Base-by-base conservation (phyloP, 2,113 vertebrate species). In the Guaruba guarouba region DNA sequence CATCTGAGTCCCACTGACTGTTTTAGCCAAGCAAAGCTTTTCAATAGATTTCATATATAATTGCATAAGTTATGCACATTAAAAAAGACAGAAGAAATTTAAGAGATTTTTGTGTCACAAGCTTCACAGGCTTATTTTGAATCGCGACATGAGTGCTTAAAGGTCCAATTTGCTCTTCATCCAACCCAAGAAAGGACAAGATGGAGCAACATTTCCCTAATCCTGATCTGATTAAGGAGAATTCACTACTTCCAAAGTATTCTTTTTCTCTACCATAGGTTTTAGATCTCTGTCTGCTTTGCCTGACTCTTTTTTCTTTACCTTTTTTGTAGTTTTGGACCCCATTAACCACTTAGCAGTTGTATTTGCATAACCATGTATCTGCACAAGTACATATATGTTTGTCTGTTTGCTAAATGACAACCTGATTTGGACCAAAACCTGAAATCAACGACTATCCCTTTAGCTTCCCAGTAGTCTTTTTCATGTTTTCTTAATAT, bases 241-340 rank as follows among this genome's bases (percentile, higher is more conserved):
- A 71, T 35, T 46, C 3, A 55, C 2, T 4, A 44, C 29, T 82
- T 90, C 9, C 7, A 24, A 61, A 43, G 9, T 63, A 57, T 64
- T 76, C 5, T n/a, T 68, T 4, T 64, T 71, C 13, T 3, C 3
- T 85, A 4, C 7, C 7, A 44, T 19, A 68, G 35, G 57, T 81
- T 63, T 52, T 48, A 87, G 12, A 91, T 5, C 5, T 82, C 13
- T 81, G 0, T 8, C 24, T 80, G 8, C 8, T 84, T 37, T 62
- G 5, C 1, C 16, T 69, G 35, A 64, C 7, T 35, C 8, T 75
- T 70, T 74, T 61, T 69, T 59, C 17, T 67, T 69, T 59, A 64
- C 3, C 3, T n/a, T 1, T 1, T 2, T 64, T 52, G 13, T 19
- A 2, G 18, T 37, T 62, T 77, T 4, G 1, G 3, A 77, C 25